Base-by-base conservation (phyloP, 2,113 vertebrate species). In the Tragelaphus imberbis region DNA sequence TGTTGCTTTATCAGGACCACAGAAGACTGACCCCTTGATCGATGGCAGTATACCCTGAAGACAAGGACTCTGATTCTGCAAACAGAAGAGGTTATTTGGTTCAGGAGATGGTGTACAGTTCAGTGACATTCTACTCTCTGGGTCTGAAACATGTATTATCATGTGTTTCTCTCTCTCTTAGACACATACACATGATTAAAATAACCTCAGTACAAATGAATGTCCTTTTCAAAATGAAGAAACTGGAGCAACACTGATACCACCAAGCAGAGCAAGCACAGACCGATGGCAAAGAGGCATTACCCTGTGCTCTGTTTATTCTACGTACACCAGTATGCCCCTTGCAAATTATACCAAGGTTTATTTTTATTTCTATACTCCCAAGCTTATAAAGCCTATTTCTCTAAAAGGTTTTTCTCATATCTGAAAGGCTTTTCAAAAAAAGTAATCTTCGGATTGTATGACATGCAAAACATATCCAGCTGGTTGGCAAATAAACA, bases 321-420 rank as follows among this genome's bases (percentile, higher is more conserved):
- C 90, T 91, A 59, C 27, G 6, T 89, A 56, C 63, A 65, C 30
- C 75, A 91, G 16, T 4, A 2, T 28, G 28, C 58, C 55, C 49
- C 96, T 97, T 96, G 91, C 92, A 95, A 96, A 88, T 86, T n/a
- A 96, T 25, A 81, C 65, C 58, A 47, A 65, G n/a, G 91, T 81
- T 96, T 97, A 88, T 91, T 97, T 97, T 97, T 79, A 85, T 82
- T 91, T 88, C 61, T 27, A 13, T 55, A 58, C 14, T 47, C 27
- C 55, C 40, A 89, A 82, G 47, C 40, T 96, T 88, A 92, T 61
- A 90, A 91, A 68, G 51, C 10, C 6, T 55, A 44, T 47, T 95
- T 93, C 71, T 90, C 89, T 97, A 81, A 96, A 94, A 94, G 33
- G 25, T 17, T 92, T 92, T 95, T 93, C 84, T 90, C 59, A 86